Base-by-base conservation (phyloP, 1,140 invertebrate genomes). In the Leptonema lineaticorne region DNA sequence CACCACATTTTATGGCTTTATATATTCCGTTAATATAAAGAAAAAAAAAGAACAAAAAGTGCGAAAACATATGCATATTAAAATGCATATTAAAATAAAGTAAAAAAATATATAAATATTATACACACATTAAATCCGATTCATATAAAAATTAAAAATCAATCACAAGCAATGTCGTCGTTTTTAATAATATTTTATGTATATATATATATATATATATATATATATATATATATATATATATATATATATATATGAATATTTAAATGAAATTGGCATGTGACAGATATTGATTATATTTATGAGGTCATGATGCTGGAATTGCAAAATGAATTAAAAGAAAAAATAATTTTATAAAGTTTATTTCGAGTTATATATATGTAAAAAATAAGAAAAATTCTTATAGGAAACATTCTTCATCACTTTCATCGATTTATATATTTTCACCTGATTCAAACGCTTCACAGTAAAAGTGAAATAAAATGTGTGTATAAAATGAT, bases 161-260 rank as follows among this genome's bases (percentile, higher is more conserved):
- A 69, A 67, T 67, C 68, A 72, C 58, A 69, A 67, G 64, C 67
- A 63, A 69, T 45, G 46, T 30, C 26, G 16, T n/a, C n/a, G n/a
- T n/a, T n/a, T n/a, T n/a, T n/a, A n/a, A n/a, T n/a, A n/a, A n/a
- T n/a, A n/a, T n/a, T n/a, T n/a, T 57, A 67, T 67, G 20, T 46
- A 26, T 24, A 67, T 20, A 58, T 59, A 16, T 48, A 48, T 58
- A 58, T 58, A 58, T 59, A 11, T 59, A 16, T 50, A 20, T 28
- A 30, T 28, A 59, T 57, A 67, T 67, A 29, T 46, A 26, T 24
- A 67, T 20, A 58, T 59, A 16, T 48, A 48, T 58, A 58, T 58
- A 58, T 59, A 11, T 59, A 16, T 50, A 20, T 28, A 30, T 28
- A 59, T 41, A 48, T 41, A 46, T 57, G 65, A 67, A 29, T 50